Evolutionary conservation across 1,140 invertebrate genomes (phyloP).

Genomic region (Bombus affinis): DNA sequence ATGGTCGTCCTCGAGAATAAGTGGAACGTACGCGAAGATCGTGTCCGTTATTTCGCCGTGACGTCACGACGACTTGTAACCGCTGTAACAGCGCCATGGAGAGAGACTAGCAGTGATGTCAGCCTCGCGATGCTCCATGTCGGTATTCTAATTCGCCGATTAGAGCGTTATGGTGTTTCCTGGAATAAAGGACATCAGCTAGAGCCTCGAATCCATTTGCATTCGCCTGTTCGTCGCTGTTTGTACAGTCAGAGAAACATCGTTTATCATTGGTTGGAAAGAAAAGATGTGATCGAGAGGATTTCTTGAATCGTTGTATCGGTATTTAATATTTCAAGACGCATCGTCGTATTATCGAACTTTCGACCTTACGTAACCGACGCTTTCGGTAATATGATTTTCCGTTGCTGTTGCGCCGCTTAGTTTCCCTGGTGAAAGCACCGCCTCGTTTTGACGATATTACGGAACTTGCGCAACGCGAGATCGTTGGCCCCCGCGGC

Average conservation of each 20-base stretch:
- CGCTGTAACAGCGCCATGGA: conserved; percentile 45
- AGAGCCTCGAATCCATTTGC: not conserved
- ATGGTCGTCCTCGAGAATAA: conserved; percentile 54
- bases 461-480: conserved; percentile 34
- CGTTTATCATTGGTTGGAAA: not conserved
- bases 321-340: conserved; percentile 1
- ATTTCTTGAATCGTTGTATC: not conserved
- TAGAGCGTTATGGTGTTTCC: not conserved
- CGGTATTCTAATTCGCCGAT: conserved; percentile 36
- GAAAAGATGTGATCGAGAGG: too few species aligned
- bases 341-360: not conserved
- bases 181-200: not conserved
- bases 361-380: conserved; percentile 40
- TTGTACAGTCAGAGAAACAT: not conserved
- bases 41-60: conserved; percentile 72
- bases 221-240: not conserved
- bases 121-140: conserved; percentile 33
- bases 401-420: not conserved
- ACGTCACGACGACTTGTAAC: conserved; percentile 64
- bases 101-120: conserved; percentile 24
- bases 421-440: conserved; percentile 19
- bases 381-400: conserved; percentile 35
- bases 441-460: conserved; percentile 31
- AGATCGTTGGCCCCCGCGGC: conserved; percentile 23
- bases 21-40: conserved; percentile 66